Base-by-base conservation (phyloP, 2,888 invertebrate species). In the Griposia aprilina region DNA sequence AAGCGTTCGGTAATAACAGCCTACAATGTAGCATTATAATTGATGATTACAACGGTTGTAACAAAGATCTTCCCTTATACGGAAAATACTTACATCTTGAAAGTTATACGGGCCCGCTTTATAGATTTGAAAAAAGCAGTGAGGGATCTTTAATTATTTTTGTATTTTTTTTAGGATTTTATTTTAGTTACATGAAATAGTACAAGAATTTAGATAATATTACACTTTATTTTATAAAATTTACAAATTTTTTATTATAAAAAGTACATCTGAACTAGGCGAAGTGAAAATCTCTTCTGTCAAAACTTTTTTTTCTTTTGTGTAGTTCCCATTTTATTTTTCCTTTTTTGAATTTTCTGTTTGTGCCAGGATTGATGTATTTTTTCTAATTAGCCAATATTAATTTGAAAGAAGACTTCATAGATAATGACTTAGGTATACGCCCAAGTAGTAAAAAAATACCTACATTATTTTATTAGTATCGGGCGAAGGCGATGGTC, bases 211-310 rank as follows among this genome's bases (percentile, higher is more conserved):
- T 94, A 76, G 88, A 85, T 67, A 67, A 36, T 36, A n/a, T 36
- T 36, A 73, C 90, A 79, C 90, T 91, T 89, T 90, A 81, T 87
- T 91, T 90, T 91, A 82, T 87, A 87, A 88, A 90, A 88, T 93
- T 92, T 90, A 85, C 88, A 81, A 87, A 88, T 89, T 82, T 90
- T 90, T 90, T 90, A 87, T 89, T 91, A 90, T 86, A 89, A 88
- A 87, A 92, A 91, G 88, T 89, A 91, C 94, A 93, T 93, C 93
- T 91, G 85, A 88, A 90, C 88, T 80, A 81, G 63, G 74, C 89
- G 92, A 91, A 90, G 89, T 80, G 85, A 85, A 89, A 90, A 90
- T 84, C 75, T 92, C 83, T 92, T 94, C 91, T 95, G 93, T 92
- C 93, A 92, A 57, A 72, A 81, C 52, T 76, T 85, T 84, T 86